A percentile compares a stretch with the other conserved stretches of the same genome.
phyloP scores from a whole-genome alignment of 2,888 invertebrate genomes.

The Troides aeacus region DNA sequence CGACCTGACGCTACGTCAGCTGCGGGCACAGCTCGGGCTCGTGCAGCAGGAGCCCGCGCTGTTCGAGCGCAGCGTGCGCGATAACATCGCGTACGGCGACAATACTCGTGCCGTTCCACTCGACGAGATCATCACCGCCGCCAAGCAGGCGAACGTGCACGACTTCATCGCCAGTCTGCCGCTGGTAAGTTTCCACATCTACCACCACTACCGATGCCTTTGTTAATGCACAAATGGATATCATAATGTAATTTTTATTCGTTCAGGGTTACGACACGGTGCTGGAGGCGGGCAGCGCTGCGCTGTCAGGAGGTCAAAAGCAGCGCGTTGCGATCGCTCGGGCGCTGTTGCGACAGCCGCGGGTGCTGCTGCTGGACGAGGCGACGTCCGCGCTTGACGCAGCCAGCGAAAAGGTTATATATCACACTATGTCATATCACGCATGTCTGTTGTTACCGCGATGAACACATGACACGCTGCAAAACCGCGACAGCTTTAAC shows the following conservation, averaged over 20 bases:
- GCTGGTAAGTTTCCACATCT: slow-evolving; percentile 60
- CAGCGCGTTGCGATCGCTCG: slow-evolving; percentile 87
- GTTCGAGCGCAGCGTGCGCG: slow-evolving; percentile 88
- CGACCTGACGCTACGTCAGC: slow-evolving; percentile 80
- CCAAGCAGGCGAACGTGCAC: slow-evolving; percentile 88
- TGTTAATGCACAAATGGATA: too few species aligned
- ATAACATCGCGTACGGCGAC: slow-evolving; percentile 94
- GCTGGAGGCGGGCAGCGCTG: slow-evolving; percentile 83
- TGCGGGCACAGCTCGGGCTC: slow-evolving; percentile 87
- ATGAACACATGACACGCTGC: too few species aligned
- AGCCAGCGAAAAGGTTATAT: slow-evolving; percentile 83
- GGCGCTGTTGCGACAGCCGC: slow-evolving; percentile 82
- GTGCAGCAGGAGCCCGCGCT: slow-evolving; percentile 92
- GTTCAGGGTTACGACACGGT: slow-evolving; percentile 83
- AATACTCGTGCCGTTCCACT: slow-evolving; percentile 80
- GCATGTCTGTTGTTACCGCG: too few species aligned
- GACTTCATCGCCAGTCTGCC: slow-evolving; percentile 85
- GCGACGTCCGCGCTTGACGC: slow-evolving; percentile 86
- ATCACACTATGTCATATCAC: too few species aligned
- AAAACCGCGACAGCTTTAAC: too few species aligned
- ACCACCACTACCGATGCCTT: too few species aligned
- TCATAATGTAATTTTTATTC: not conserved
- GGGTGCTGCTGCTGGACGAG: slow-evolving; percentile 83
- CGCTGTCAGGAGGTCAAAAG: slow-evolving; percentile 87
- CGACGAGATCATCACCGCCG: slow-evolving; percentile 85